A percentile compares a stretch with the other conserved stretches of the same genome.
Evolutionary conservation across 2,113 vertebrate genomes (phyloP).

Genomic region (Coturnix japonica): DNA sequence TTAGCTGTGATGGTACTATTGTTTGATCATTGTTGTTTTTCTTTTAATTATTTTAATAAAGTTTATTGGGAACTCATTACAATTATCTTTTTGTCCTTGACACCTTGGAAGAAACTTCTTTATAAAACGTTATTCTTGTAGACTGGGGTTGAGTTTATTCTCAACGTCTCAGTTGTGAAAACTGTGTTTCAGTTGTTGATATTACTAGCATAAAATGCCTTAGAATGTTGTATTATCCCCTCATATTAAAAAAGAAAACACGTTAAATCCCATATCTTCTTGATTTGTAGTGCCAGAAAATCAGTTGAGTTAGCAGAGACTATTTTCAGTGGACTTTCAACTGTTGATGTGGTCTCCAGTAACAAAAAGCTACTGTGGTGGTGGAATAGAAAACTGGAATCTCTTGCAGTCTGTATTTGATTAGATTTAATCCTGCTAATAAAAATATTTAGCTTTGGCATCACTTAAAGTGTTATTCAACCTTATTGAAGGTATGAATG

Average conservation of each 20-base stretch:
- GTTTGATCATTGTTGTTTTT: no score
- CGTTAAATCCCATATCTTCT: neutral
- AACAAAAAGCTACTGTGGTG: neutral
- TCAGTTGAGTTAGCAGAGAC: neutral
- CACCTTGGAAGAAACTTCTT: neutral
- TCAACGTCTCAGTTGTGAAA: neutral
- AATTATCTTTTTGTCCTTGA: neutral
- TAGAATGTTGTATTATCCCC: neutral
- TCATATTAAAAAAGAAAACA: neutral
- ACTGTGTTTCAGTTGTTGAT: neutral
- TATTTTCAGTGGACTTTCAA: neutral
- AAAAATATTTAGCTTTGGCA: slow-evolving; percentile 14
- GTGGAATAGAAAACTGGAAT: neutral
- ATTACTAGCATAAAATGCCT: neutral
- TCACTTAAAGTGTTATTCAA: neutral
- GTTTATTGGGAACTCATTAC: neutral
- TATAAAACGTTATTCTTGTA: no score
- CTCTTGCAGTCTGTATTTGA: neutral
- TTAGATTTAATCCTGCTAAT: slow-evolving; percentile 46
- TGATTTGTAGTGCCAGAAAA: neutral
- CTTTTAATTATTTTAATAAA: neutral
- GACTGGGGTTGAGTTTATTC: neutral
- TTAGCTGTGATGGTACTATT: neutral
- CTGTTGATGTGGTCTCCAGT: neutral
- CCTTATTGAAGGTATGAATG: neutral